Evolutionary conservation across 2,888 invertebrate genomes (phyloP).

Genomic region (Gasteruption jaculator): DNA sequence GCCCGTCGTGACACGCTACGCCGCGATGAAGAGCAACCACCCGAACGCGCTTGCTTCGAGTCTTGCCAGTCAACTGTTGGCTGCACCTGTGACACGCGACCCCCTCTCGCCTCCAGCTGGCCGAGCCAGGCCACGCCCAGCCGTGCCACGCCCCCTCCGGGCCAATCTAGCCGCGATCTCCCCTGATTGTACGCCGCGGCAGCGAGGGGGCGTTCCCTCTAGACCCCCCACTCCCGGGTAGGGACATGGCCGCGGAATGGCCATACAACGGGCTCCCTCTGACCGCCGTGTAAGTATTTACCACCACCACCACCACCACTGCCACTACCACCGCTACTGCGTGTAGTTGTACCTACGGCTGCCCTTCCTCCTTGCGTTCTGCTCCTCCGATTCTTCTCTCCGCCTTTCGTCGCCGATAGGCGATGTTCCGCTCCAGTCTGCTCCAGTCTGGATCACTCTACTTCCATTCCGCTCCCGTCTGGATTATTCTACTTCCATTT

Average conservation of each 20-base stretch:
- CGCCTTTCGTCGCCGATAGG: neutral
- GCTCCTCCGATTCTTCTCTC: neutral
- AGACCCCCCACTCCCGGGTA: constrained; percentile 27
- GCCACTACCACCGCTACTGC: constrained; percentile 20
- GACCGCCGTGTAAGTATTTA: constrained; percentile 3
- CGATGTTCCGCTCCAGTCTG: constrained; percentile 9
- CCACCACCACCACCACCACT: constrained; percentile 8
- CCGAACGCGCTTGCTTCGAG: constrained; percentile 44
- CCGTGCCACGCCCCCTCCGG: constrained; percentile 13
- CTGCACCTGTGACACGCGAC: constrained; percentile 40
- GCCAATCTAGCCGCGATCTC: constrained; percentile 2
- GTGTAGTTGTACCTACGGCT: constrained; percentile 30
- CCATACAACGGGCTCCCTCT: no score
- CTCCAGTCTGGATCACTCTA: no score
- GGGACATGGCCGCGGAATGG: constrained; percentile 45
- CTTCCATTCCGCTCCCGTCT: no score
- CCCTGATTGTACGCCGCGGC: constrained; percentile 28
- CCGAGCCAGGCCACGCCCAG: constrained; percentile 9
- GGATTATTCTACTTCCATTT: no score
- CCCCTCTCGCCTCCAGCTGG: constrained; percentile 14
- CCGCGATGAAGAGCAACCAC: constrained; percentile 21
- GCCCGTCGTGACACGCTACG: constrained; percentile 10
- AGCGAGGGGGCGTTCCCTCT: constrained; percentile 31
- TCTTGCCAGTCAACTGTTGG: constrained; percentile 47
- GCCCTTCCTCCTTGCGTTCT: constrained; percentile 10